Evolutionary conservation across 2,888 invertebrate genomes (phyloP).

Genomic region (Papilio protenor): DNA sequence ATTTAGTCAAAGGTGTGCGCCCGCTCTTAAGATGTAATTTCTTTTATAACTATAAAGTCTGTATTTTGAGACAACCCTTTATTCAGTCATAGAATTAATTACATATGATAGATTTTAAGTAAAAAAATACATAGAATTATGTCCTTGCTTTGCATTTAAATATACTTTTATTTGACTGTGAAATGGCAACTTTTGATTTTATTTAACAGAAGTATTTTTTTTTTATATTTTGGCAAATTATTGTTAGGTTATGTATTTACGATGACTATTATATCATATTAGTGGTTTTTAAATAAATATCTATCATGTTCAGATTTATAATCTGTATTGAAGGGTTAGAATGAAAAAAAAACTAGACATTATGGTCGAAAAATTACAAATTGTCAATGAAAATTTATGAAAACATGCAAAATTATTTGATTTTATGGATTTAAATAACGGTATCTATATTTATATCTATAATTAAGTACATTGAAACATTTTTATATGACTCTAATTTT

Average conservation of each 20-base stretch:
- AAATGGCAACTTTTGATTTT: slow-evolving; percentile 3
- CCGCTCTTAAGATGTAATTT: neutral
- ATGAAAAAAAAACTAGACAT: neutral
- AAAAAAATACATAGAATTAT: neutral
- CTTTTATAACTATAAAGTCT: neutral
- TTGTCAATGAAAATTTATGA: too few relatives aligned
- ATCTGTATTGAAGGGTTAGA: neutral
- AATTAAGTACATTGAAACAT: neutral
- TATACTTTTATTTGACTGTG: neutral
- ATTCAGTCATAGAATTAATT: slow-evolving; percentile 3
- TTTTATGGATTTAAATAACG: neutral
- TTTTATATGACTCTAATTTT: neutral
- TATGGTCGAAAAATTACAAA: neutral
- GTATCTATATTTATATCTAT: too few relatives aligned
- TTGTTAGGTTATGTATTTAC: neutral
- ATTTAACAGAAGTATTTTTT: neutral
- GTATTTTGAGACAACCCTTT: neutral
- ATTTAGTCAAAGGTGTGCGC: too few relatives aligned
- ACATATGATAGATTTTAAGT: neutral
- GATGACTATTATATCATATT: neutral
- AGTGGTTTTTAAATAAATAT: neutral
- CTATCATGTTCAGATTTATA: neutral
- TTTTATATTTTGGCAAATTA: neutral
- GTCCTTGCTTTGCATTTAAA: neutral
- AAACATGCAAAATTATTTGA: neutral